phyloP scores from a whole-genome alignment of 2,888 invertebrate genomes.

The Melangyna quadrimaculata region DNA sequence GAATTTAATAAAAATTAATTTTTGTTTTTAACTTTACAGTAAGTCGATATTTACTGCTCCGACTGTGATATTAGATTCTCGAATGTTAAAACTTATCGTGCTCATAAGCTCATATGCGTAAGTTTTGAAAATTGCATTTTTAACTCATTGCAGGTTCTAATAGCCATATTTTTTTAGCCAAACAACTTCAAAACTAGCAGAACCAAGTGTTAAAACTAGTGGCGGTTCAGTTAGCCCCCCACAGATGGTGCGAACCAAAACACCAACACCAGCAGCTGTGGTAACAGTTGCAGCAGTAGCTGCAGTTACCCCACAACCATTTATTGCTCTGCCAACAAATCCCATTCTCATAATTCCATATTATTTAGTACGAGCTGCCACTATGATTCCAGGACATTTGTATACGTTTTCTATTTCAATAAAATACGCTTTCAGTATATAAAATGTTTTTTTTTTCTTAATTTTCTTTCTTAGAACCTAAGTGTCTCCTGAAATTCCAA shows the following conservation, averaged over 20 bases:
- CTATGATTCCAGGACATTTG: slow-evolving; percentile 88
- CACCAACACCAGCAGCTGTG: slow-evolving; percentile 78
- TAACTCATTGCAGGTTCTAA: background rate
- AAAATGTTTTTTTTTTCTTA: background rate
- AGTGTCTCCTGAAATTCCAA: slow-evolving; percentile 85
- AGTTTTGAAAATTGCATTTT: slow-evolving; percentile 11
- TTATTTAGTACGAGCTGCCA: slow-evolving; percentile 91
- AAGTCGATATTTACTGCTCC: slow-evolving; percentile 91
- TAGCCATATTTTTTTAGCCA: slow-evolving; percentile 69
- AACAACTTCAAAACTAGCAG: slow-evolving; percentile 79
- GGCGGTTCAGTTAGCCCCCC: slow-evolving; percentile 76
- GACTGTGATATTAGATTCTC: slow-evolving; percentile 98
- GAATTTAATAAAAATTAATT: slow-evolving; percentile 28
- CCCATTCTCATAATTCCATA: slow-evolving; percentile 95
- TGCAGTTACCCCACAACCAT: slow-evolving; percentile 84
- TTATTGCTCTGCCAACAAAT: slow-evolving; percentile 93
- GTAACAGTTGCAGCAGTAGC: slow-evolving; percentile 77
- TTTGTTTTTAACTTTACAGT: slow-evolving; percentile 74
- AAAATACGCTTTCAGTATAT: background rate
- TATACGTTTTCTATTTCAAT: slow-evolving; percentile 76
- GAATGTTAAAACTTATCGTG: slow-evolving; percentile 94
- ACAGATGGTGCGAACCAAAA: slow-evolving; percentile 76
- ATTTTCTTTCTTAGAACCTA: slow-evolving; percentile 77
- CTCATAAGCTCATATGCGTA: slow-evolving; percentile 90
- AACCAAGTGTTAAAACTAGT: slow-evolving; percentile 63